Evolutionary conservation across 2,888 invertebrate genomes (phyloP), one percentile per base, ranked within the genome.

Genomic region (Carcina quercana): DNA sequence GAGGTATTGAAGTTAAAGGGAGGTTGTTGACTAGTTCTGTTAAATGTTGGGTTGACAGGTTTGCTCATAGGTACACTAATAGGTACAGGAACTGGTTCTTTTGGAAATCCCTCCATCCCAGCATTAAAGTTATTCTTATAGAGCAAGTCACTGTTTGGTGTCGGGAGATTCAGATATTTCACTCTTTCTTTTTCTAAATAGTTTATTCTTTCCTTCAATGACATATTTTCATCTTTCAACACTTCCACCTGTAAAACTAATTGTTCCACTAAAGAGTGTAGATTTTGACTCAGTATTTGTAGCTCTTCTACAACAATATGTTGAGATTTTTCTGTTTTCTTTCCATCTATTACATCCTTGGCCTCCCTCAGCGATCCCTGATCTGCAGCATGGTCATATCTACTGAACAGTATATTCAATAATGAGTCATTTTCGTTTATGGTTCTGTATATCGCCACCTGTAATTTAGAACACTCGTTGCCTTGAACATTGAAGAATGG

Each of bases 391-490:
- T 44, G 59, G 55, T 54, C 62, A 50, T 53, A 60, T 40, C 52
- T 65, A 43, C 50, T 63, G 28, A 59, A 45, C 38, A 88, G 63
- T 27, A 72, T 57, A 20, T 76, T 73, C 30, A 90, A 62, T 28
- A 89, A 65, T 27, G 87, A 87, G 54, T 91, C 90, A n/a, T 89
- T 87, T 52, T 89, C 89, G 53, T 90, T 88, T 47, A 91, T 88
- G 13, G 88, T 87, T 63, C 74, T 85, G 53, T 87, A 89, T 43
- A 91, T 89, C 35, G 85, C 86, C 20, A 85, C 64, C 62, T 87
- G 86, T n/a, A 88, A 55, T 56, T 80, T 68, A 40, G 73, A 44
- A 52, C 74, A 58, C 36, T 80, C 76, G 51, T 71, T 71, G 3
- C 62, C 59, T 53, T 76, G 67, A 15, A 73, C 42, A 47, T 72